A percentile compares a stretch with the other conserved stretches of the same genome.
phyloP scores from a whole-genome alignment of 2,797 vertebrate species.

The Graptemys geographica region DNA sequence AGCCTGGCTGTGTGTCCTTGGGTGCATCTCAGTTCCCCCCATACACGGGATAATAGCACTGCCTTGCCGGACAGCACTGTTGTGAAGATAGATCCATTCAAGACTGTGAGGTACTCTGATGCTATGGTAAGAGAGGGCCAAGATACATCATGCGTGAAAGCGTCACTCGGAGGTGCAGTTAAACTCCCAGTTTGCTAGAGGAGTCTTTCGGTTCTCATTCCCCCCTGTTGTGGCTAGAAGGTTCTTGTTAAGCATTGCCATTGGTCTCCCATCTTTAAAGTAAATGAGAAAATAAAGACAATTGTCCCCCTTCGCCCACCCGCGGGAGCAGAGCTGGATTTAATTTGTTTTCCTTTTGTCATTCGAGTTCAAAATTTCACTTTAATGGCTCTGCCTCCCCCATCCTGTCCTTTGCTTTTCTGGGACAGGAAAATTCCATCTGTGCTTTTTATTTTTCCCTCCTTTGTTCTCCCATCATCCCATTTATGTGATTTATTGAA shows the following conservation, averaged over 20 bases:
- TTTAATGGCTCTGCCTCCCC: slow-evolving; percentile 32
- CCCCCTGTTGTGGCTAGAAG: slow-evolving; percentile 49
- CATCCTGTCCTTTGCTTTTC: slow-evolving; percentile 30
- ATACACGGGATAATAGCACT: neutral
- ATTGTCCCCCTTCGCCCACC: slow-evolving; percentile 67
- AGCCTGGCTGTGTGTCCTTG: neutral
- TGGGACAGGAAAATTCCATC: slow-evolving; percentile 39
- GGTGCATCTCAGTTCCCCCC: neutral
- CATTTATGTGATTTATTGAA: slow-evolving; percentile 55
- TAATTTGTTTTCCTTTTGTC: slow-evolving; percentile 65
- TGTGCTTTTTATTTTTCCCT: slow-evolving; percentile 47
- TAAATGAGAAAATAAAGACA: slow-evolving; percentile 66
- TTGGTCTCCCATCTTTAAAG: slow-evolving; percentile 69
- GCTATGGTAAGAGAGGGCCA: no score
- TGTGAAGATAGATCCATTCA: no score
- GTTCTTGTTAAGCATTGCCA: slow-evolving; percentile 56
- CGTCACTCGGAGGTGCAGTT: neutral
- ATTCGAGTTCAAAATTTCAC: slow-evolving; percentile 49
- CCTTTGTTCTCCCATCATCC: slow-evolving; percentile 48
- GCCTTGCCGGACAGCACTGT: no score
- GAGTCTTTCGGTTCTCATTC: neutral
- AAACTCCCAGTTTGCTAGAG: neutral
- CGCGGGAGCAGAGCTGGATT: slow-evolving; percentile 65
- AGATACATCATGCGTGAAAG: neutral
- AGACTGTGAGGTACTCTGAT: neutral